These are phyloP conservation scores for Drosophila bocki DNA, from an alignment of 1,140 invertebrate genomes.

Conservation along the genomic window DNA sequence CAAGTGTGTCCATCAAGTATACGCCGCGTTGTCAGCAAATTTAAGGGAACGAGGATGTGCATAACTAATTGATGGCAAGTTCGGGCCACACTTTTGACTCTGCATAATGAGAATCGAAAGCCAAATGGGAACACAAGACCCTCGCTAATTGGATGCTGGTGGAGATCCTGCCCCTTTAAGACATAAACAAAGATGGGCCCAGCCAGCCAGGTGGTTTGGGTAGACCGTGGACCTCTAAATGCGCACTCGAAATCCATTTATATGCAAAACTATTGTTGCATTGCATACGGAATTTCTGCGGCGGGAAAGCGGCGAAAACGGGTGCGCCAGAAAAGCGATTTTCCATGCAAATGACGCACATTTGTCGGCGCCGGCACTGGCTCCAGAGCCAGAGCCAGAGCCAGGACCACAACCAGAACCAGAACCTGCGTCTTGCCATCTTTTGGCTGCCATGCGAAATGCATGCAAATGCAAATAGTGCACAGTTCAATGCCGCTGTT, in stretches of 20 bases:
- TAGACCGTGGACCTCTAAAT: constrained; percentile 66
- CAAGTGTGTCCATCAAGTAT: constrained; percentile 32
- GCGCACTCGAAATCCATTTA: constrained; percentile 83
- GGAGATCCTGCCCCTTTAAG: constrained; percentile 40
- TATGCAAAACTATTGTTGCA: constrained; percentile 85
- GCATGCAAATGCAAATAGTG: constrained; percentile 77
- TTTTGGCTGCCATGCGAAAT: constrained; percentile 76
- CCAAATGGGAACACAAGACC: constrained; percentile 41
- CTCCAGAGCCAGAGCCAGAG: neutral
- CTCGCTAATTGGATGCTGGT: constrained; percentile 51
- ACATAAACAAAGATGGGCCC: constrained; percentile 63
- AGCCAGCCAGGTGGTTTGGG: constrained; percentile 43
- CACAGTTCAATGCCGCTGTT: constrained; percentile 66
- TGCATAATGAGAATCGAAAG: constrained; percentile 64
- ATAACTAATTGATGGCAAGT: constrained; percentile 38
- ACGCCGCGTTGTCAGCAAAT: constrained; percentile 42
- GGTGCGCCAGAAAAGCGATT: constrained; percentile 63
- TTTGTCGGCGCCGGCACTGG: constrained; percentile 51
- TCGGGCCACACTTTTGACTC: constrained; percentile 36
- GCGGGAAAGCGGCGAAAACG: constrained; percentile 19
- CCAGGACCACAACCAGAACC: neutral
- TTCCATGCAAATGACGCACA: constrained; percentile 83
- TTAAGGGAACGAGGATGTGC: constrained; percentile 16
- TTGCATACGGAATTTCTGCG: constrained; percentile 78
- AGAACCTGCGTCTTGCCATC: constrained; percentile 52